These are phyloP conservation scores for Coleophora deauratella DNA, from an alignment of 2,888 invertebrate genomes.

Conservation along the genomic window DNA sequence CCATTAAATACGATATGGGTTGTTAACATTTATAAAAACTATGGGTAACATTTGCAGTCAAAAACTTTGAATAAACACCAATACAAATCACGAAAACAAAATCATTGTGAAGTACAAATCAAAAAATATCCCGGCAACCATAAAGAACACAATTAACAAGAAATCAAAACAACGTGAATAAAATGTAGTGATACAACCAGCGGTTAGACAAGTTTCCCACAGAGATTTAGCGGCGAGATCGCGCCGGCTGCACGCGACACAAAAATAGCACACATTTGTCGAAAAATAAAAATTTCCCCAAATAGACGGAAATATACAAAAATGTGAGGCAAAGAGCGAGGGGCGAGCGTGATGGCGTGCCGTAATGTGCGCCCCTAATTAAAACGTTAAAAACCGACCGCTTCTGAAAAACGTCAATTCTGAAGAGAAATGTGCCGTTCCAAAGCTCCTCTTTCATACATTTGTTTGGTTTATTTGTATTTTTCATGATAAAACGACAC, in stretches of 20 bases:
- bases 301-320: conserved; percentile 74
- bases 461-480: conserved; percentile 61
- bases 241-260: conserved; percentile 69
- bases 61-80: no score
- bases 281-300: conserved; percentile 73
- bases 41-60: no score
- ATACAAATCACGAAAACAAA: no score
- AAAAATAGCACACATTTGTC: conserved; percentile 71
- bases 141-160: conserved; percentile 16
- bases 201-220: conserved; percentile 58
- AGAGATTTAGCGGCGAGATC: conserved; percentile 64
- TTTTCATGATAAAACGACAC: conserved; percentile 15
- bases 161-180: conserved; percentile 25
- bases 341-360: conserved; percentile 69
- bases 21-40: no score
- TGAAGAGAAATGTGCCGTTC: conserved; percentile 72
- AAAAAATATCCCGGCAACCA: not conserved
- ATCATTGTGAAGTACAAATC: no score
- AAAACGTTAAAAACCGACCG: conserved; percentile 73
- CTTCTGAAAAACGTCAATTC: conserved; percentile 72
- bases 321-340: conserved; percentile 68
- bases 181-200: conserved; percentile 13
- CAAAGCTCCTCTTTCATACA: conserved; percentile 63
- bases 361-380: conserved; percentile 74
- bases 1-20: no score